Base-by-base conservation (phyloP, 2,888 invertebrate species). In the Agrilus mali region DNA sequence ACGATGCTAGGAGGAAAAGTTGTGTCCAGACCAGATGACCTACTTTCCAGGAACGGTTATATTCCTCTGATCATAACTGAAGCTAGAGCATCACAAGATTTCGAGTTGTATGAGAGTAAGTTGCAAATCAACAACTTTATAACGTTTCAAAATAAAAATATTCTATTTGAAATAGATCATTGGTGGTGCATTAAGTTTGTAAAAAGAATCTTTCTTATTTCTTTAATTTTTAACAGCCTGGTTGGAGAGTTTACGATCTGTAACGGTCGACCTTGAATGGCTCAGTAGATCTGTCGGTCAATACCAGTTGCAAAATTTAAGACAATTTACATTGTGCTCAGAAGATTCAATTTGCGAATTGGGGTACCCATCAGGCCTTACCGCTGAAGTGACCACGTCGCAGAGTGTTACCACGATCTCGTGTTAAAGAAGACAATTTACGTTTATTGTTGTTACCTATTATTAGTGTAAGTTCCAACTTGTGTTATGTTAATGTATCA, bases 241-340 rank as follows among this genome's bases (percentile, higher is more conserved):
- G 61, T 46, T 61, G 36, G 57, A 62, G 45, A 49, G 40, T 35
- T 57, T 59, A 35, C 56, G 57, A 51, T 55, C 60, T 4, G 52
- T 59, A 4, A 63, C 65, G 4, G 64, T 67, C 3, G 65, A 67
- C 43, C 47, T 66, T 8, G 64, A 66, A 51, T 67, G 67, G 67
- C 49, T 67, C 20, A 60, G 60, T 45, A 53, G 55, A 43, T 63
- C 61, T 3, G 59, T 67, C 4, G 63, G 62, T 1, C 60, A 64
- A 41, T 66, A 63, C 44, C 53, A 60, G 42, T 14, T 63, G 36
- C 35, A 57, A 4, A 65, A 60, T 47, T 47, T 66, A 13, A 53
- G 59, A 15, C 59, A 59, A 5, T 66, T 56, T 50, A 43, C 58
- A 1, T 50, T 63, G 43, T 63, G 61, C 44, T 57, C 59, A 1